Base-by-base conservation (phyloP, 1,140 invertebrate species). In the Drosophila ananassae region DNA sequence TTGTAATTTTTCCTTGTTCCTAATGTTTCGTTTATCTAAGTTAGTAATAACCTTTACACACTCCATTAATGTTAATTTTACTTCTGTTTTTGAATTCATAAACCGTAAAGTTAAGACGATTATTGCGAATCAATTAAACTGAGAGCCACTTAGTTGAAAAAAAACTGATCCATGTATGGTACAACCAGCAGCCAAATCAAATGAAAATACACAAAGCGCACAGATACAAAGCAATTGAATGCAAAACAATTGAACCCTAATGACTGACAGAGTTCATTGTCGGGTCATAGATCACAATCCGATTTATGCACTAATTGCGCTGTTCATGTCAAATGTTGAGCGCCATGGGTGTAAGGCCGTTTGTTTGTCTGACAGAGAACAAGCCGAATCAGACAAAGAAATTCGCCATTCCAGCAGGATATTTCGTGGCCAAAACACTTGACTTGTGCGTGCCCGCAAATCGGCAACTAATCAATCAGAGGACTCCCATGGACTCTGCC, bases 401-500 rank as follows among this genome's bases (percentile, higher is more conserved):
- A 74, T 58, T 68, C 34, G 32, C 25, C 63, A 69, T 55, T 68
- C 63, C 51, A 48, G 37, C 50, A 47, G 37, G 48, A 61, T 64
- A 71, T 59, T 69, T 37, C 47, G 48, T 62, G 59, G 50, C 37
- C 58, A 63, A 78, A 74, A 52, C 71, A 79, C 77, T 79, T 74
- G 76, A 64, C 68, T 79, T 77, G 56, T 78, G 75, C 62, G 55
- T 72, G 73, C 58, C 73, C 55, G 80, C 61, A 72, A 69, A 60
- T 77, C 73, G 63, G 47, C 61, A 62, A 76, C 78, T 60, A 84
- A 84, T 85, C 81, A 80, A 84, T 84, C 81, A 85, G 55, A 8
- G 12, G 13, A 54, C n/a, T 34, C 32, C 28, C 50, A 48, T 55
- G 51, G 59, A 51, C 46, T 39, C 13, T 25, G 41, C 37, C n/a